Evolutionary conservation across 2,888 invertebrate species (phyloP).

Genomic region (Ecliptopera silaceata): DNA sequence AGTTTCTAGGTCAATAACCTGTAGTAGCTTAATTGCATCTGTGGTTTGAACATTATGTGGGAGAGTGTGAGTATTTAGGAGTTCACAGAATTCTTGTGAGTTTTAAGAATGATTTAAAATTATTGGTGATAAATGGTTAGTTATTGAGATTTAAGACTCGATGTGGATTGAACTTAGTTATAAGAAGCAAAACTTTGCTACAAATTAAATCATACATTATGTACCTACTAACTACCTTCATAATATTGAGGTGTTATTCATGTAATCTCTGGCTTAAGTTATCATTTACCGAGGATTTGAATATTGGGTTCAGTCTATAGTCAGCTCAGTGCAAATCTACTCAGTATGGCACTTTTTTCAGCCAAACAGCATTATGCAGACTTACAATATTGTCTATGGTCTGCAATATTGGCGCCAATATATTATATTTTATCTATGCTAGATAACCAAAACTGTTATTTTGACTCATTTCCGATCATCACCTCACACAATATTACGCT

Average conservation of each 20-base stretch:
- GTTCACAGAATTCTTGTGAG: background rate
- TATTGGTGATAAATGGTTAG: conserved; percentile 13
- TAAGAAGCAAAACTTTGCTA: conserved; percentile 1
- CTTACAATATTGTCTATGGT: background rate
- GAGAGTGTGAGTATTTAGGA: background rate
- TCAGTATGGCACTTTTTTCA: background rate
- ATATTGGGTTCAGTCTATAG: too few species aligned
- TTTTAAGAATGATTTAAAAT: conserved; percentile 5
- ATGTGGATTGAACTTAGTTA: conserved; percentile 10
- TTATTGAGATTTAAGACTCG: conserved; percentile 16
- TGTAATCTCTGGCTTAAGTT: too few species aligned
- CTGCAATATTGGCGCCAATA: background rate
- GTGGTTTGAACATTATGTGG: background rate
- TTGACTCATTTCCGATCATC: background rate
- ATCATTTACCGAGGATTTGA: too few species aligned
- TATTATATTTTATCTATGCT: conserved; percentile 7
- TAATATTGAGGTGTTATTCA: background rate
- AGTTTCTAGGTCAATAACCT: background rate
- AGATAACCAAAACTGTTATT: conserved; percentile 9
- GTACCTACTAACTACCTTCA: background rate
- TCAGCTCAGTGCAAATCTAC: too few species aligned
- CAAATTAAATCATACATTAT: conserved; percentile 4
- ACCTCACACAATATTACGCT: background rate
- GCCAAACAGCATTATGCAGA: background rate
- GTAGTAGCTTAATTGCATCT: background rate